Percentiles rank a stretch among this genome's conserved stretches.
These are phyloP conservation scores for Dicaeum eximium DNA, from an alignment of 2,113 vertebrate genomes.

Conservation along the genomic window DNA sequence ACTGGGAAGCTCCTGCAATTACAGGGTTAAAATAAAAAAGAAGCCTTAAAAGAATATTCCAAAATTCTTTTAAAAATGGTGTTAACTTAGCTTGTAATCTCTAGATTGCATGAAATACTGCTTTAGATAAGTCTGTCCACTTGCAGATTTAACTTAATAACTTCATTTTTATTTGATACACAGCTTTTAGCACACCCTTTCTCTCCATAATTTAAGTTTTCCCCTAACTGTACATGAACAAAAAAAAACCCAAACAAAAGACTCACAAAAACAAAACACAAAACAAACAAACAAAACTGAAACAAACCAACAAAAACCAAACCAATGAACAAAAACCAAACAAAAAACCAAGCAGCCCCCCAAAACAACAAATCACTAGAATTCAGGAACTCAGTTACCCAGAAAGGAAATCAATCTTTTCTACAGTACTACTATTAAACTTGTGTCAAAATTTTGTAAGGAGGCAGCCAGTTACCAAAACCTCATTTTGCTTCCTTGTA, in stretches of 20 bases:
- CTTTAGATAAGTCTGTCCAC: not conserved
- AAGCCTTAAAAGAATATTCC: not conserved
- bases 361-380: not conserved
- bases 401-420: not conserved
- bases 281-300: too few relatives aligned
- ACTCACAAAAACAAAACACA: too few relatives aligned
- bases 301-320: too few relatives aligned
- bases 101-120: not conserved
- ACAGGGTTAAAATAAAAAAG: not conserved
- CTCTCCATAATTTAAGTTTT: not conserved
- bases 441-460: not conserved
- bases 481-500: not conserved
- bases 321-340: too few relatives aligned
- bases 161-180: not conserved
- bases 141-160: not conserved
- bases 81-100: not conserved
- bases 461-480: not conserved
- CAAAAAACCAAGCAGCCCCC: not conserved
- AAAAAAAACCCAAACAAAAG: not conserved
- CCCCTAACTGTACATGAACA: not conserved
- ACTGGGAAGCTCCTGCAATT: constrained; percentile 78
- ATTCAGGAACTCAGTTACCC: not conserved
- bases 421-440: not conserved
- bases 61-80: not conserved
- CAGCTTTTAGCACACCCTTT: not conserved